Conservation (phyloP, 2,888 invertebrate genomes). For the Diadegma fenestrale region DNA sequence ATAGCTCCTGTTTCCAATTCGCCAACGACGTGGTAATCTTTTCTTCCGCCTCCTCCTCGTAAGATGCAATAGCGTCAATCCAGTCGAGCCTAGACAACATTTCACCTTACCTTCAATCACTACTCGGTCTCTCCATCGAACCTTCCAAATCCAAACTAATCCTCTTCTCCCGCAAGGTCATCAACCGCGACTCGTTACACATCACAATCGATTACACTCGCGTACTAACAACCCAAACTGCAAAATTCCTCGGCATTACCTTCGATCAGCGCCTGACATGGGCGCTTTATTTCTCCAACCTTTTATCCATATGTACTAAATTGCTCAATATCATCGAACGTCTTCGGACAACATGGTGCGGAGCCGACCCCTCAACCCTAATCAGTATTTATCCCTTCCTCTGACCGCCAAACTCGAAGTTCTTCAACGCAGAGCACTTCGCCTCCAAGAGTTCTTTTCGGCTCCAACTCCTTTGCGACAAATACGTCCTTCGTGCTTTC, state of each 20-base stretch:
- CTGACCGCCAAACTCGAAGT: not conserved
- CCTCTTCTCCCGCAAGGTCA: constrained; percentile 21
- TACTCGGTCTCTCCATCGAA: constrained; percentile 27
- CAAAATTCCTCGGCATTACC: constrained; percentile 39
- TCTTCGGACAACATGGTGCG: constrained; percentile 38
- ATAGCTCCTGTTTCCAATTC: constrained; percentile 39
- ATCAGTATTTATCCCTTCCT: constrained; percentile 5
- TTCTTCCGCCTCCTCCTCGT: not conserved
- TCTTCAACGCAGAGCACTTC: constrained; percentile 29
- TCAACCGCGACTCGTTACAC: not conserved
- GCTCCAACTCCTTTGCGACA: constrained; percentile 8
- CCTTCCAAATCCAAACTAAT: constrained; percentile 49
- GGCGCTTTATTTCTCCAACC: too few species aligned
- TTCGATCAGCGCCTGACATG: too few species aligned
- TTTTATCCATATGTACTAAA: too few species aligned
- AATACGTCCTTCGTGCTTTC: constrained; percentile 8
- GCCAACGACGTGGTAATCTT: constrained; percentile 50
- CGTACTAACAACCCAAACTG: not conserved
- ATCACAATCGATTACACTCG: constrained; percentile 11
- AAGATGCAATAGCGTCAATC: not conserved
- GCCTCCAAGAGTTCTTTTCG: too few species aligned
- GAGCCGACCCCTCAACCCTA: constrained; percentile 7
- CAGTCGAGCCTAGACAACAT: constrained; percentile 28
- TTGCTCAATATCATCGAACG: constrained; percentile 6
- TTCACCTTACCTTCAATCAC: constrained; percentile 8